These are phyloP conservation scores for Columba livia DNA, from an alignment of 2,113 vertebrate genomes.

Conservation along the genomic window DNA sequence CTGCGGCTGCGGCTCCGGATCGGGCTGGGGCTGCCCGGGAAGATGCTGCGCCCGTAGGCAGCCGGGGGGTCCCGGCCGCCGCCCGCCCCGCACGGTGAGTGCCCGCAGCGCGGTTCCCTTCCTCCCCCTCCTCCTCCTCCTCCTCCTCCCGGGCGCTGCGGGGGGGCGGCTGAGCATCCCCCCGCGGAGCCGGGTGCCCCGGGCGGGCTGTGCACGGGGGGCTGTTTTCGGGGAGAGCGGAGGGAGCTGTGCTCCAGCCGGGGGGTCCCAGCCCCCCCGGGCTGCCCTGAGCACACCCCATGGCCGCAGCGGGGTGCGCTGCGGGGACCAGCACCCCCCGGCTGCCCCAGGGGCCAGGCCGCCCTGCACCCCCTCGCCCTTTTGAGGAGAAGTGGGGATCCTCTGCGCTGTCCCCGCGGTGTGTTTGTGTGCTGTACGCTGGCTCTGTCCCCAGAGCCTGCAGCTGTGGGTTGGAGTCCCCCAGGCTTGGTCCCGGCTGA, in stretches of 20 bases:
- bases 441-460: not conserved
- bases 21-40: not conserved
- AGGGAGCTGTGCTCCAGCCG: not conserved
- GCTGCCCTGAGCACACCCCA: not conserved
- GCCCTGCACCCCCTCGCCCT: not conserved
- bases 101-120: not conserved
- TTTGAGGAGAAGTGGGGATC: not conserved
- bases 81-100: conserved; percentile 19
- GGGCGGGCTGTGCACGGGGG: not conserved
- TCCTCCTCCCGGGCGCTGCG: not conserved
- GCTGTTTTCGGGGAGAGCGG: not conserved
- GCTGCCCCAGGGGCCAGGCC: not conserved
- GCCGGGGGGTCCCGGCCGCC: not conserved
- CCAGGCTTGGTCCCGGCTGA: not conserved
- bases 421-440: not conserved
- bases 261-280: too few relatives aligned
- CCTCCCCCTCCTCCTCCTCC: not conserved
- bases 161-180: not conserved
- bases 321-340: not conserved
- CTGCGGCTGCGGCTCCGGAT: not conserved
- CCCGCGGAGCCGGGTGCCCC: not conserved
- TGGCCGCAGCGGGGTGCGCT: not conserved
- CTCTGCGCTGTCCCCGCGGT: not conserved
- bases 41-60: conserved; percentile 4
- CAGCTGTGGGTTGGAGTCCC: not conserved